These are phyloP conservation scores for Clarias magur DNA, from an alignment of 2,113 vertebrate species.

Conservation along the genomic window DNA sequence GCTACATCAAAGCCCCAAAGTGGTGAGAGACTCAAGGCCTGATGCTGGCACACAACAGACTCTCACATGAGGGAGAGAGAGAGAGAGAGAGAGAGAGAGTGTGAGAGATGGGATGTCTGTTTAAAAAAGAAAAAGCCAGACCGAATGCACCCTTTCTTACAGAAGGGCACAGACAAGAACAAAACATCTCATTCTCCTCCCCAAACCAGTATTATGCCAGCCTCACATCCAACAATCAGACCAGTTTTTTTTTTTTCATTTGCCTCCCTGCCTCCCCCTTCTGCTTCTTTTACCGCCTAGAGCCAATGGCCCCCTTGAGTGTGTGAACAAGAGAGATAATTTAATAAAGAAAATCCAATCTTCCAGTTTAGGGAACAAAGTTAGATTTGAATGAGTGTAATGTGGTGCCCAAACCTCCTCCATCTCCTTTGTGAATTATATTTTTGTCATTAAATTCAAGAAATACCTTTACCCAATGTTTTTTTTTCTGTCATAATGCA, in stretches of 20 bases:
- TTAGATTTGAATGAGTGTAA: slow-evolving; percentile 76
- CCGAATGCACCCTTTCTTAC: slow-evolving; percentile 78
- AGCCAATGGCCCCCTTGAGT: slow-evolving; percentile 87
- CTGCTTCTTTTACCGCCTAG: slow-evolving; percentile 73
- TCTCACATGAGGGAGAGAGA: slow-evolving; percentile 76
- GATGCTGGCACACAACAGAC: slow-evolving; percentile 89
- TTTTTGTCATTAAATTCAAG: slow-evolving; percentile 75
- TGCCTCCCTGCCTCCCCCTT: slow-evolving; percentile 35
- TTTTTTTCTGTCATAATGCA: slow-evolving; percentile 40
- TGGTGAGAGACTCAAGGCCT: slow-evolving; percentile 86
- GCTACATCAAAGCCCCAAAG: slow-evolving; percentile 92
- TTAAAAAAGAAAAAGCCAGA: slow-evolving; percentile 72
- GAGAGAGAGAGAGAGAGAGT: slow-evolving; percentile 66
- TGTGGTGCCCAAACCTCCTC: slow-evolving; percentile 60
- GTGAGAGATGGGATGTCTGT: slow-evolving; percentile 66
- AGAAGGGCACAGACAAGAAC: slow-evolving; percentile 82
- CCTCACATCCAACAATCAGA: slow-evolving; percentile 72
- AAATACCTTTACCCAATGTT: slow-evolving; percentile 40
- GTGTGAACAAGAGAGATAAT: slow-evolving; percentile 96
- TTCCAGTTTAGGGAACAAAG: slow-evolving; percentile 81
- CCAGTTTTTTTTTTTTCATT: slow-evolving; percentile 75
- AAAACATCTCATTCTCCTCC: slow-evolving; percentile 89
- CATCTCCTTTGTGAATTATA: slow-evolving; percentile 60
- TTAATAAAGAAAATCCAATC: slow-evolving; percentile 88
- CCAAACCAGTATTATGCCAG: slow-evolving; percentile 84